Conservation (phyloP, 2,888 invertebrate species). For the Barypeithes pellucidus region DNA sequence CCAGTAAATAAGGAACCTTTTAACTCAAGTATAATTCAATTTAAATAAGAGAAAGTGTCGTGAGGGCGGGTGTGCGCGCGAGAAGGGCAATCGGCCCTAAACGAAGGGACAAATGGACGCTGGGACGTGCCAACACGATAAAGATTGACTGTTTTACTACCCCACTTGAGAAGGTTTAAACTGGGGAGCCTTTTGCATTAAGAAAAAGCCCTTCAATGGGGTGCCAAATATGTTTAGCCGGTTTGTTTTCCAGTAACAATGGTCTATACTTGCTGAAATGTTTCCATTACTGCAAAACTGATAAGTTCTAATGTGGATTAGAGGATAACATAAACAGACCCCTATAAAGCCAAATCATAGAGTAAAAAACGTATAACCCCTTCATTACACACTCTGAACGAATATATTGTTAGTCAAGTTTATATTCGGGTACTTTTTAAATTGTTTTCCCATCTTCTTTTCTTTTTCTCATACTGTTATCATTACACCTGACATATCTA, state of each 20-base stretch:
- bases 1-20: constrained; percentile 61
- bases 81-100: constrained; percentile 54
- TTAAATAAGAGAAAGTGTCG: constrained; percentile 71
- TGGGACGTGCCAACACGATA: constrained; percentile 69
- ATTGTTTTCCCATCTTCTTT: too few species aligned
- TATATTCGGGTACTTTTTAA: too few species aligned
- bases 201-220: constrained; percentile 43
- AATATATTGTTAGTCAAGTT: too few species aligned
- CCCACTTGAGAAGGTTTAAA: constrained; percentile 58
- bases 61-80: constrained; percentile 56
- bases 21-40: constrained; percentile 70
- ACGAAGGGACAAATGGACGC: constrained; percentile 67
- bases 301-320: too few species aligned
- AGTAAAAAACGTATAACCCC: too few species aligned
- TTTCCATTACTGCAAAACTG: too few species aligned
- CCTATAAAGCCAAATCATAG: too few species aligned
- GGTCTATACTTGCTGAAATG: too few species aligned
- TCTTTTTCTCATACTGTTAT: too few species aligned
- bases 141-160: constrained; percentile 66
- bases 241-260: constrained; percentile 26
- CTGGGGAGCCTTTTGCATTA: constrained; percentile 48
- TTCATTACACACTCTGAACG: too few species aligned
- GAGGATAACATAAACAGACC: too few species aligned
- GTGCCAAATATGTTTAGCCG: constrained; percentile 47
- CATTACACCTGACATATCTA: neutral